Conservation (phyloP, 2,888 invertebrate genomes). For the Horisme vitalbata region DNA sequence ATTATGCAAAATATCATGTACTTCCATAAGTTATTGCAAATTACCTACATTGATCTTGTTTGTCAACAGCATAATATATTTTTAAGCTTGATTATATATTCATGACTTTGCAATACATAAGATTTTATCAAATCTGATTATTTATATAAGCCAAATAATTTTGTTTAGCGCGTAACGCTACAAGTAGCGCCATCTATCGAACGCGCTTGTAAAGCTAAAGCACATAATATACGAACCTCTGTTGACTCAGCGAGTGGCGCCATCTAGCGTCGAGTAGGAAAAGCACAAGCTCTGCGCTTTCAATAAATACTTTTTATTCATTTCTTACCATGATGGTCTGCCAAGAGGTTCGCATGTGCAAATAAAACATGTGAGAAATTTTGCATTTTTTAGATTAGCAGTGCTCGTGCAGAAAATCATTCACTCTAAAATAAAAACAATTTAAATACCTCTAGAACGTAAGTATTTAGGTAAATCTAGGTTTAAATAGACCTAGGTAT, state of each 20-base stretch:
- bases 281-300: conserved; percentile 52
- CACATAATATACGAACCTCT: conserved; percentile 41
- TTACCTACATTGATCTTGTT: not conserved
- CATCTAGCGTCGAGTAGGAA: conserved; percentile 55
- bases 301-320: conserved; percentile 30
- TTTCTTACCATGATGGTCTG: conserved; percentile 76
- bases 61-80: not conserved
- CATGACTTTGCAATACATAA: not conserved
- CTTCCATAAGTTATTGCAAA: conserved; percentile 18
- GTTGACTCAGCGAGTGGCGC: conserved; percentile 43
- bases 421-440: too few relatives aligned
- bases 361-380: conserved; percentile 59
- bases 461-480: too few relatives aligned
- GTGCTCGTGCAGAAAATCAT: not conserved
- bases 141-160: not conserved
- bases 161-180: conserved; percentile 3
- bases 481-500: too few relatives aligned
- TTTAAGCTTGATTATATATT: not conserved
- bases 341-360: conserved; percentile 76
- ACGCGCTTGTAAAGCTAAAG: conserved; percentile 34
- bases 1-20: conserved; percentile 27
- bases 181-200: conserved; percentile 50
- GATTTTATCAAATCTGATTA: not conserved
- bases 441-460: too few relatives aligned
- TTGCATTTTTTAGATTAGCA: conserved; percentile 3